phyloP scores from a whole-genome alignment of 2,888 invertebrate genomes.

The Clusia tigrina region DNA sequence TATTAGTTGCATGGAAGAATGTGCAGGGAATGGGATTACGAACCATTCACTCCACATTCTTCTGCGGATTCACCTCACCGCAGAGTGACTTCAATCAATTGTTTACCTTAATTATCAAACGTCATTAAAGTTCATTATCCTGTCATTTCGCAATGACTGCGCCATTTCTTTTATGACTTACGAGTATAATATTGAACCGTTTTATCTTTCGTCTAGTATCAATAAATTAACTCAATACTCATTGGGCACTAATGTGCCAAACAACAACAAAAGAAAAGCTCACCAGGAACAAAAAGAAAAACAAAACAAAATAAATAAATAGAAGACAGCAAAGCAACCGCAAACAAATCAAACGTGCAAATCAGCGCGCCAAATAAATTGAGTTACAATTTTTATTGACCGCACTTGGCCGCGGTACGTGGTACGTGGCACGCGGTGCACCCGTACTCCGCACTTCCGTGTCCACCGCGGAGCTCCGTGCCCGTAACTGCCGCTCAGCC shows the following conservation, averaged over 20 bases:
- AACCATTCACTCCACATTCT: too few relatives aligned
- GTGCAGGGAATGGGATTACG: too few relatives aligned
- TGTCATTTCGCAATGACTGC: slow-evolving; percentile 24
- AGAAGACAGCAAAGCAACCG: neutral
- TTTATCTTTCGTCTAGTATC: slow-evolving; percentile 59
- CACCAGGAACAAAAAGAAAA: slow-evolving; percentile 34
- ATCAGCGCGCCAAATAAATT: slow-evolving; percentile 1
- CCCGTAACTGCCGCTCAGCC: slow-evolving; percentile 26
- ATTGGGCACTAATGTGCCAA: too few relatives aligned
- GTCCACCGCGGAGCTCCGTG: slow-evolving; percentile 12
- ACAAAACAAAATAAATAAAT: slow-evolving; percentile 14
- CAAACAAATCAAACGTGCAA: neutral
- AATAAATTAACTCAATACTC: slow-evolving; percentile 61
- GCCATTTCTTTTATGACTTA: slow-evolving; percentile 56
- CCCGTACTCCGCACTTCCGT: slow-evolving; percentile 22
- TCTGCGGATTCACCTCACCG: too few relatives aligned
- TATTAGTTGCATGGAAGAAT: too few relatives aligned
- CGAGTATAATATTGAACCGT: slow-evolving; percentile 52
- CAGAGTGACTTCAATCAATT: too few relatives aligned
- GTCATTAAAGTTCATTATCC: slow-evolving; percentile 17
- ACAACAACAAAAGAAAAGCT: too few relatives aligned
- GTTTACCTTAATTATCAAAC: slow-evolving; percentile 29
- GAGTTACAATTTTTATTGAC: slow-evolving; percentile 6
- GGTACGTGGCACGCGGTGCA: too few relatives aligned
- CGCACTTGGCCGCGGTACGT: slow-evolving; percentile 16